Conservation (phyloP, 2,797 vertebrate species). For the Argya squamiceps region DNA sequence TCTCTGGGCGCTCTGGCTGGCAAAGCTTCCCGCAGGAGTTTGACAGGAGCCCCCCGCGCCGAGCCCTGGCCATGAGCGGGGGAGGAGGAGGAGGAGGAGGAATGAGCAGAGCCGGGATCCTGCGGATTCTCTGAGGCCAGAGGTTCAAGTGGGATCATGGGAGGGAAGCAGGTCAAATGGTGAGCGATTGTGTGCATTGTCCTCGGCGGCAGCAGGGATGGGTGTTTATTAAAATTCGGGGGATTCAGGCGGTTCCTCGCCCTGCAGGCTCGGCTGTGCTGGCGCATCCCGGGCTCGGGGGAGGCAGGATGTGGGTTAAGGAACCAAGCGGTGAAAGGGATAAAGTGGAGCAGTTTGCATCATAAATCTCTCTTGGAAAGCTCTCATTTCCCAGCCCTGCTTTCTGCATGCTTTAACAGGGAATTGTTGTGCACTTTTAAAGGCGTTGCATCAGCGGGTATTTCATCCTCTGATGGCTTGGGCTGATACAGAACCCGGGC, state of each 20-base stretch:
- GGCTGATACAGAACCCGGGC: neutral
- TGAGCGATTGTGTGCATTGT: slow-evolving; percentile 68
- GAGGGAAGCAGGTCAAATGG: slow-evolving; percentile 90
- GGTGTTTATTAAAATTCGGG: neutral
- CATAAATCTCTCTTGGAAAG: neutral
- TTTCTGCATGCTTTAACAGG: neutral
- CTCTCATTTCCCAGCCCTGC: neutral
- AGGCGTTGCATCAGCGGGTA: neutral
- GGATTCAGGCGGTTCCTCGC: neutral
- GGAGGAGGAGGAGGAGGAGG: neutral
- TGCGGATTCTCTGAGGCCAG: slow-evolving; percentile 57
- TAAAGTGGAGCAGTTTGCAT: neutral
- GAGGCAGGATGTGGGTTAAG: neutral
- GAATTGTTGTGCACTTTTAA: neutral
- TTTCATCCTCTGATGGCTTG: neutral
- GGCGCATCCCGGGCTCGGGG: neutral
- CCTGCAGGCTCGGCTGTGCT: neutral
- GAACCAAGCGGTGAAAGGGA: neutral
- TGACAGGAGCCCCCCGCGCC: neutral
- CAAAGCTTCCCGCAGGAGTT: neutral
- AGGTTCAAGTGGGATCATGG: slow-evolving; percentile 80
- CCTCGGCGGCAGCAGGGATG: neutral
- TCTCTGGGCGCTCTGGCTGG: neutral
- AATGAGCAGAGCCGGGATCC: slow-evolving; percentile 36
- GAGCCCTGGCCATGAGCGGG: neutral